Conservation (phyloP, 2,797 vertebrate species). For the Sebastes miniatus region DNA sequence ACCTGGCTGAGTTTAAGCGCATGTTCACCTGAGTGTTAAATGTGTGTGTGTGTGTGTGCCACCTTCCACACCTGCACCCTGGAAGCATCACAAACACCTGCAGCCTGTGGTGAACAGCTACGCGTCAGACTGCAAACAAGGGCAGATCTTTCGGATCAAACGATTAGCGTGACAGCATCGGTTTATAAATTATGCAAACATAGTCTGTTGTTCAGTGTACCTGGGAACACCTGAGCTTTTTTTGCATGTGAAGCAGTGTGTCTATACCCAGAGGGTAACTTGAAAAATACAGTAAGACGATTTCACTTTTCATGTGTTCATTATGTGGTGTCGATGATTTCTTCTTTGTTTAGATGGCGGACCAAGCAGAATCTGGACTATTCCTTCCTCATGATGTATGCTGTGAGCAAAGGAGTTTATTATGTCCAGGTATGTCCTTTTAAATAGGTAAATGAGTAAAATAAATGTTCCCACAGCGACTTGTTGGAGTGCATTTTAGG, state of each 20-base stretch:
- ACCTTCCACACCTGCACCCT: slow-evolving; percentile 23
- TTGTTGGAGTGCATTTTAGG: slow-evolving; percentile 1
- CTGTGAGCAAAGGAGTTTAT: slow-evolving; percentile 94
- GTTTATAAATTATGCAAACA: slow-evolving; percentile 49
- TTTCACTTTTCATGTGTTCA: background rate
- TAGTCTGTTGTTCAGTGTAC: slow-evolving; percentile 8
- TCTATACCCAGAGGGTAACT: background rate
- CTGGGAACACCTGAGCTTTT: background rate
- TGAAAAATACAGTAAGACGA: background rate
- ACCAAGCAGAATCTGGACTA: slow-evolving; percentile 99
- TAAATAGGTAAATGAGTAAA: background rate
- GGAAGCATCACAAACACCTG: slow-evolving; percentile 35
- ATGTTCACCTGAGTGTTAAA: background rate
- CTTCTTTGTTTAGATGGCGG: slow-evolving; percentile 89
- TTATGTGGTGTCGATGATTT: background rate
- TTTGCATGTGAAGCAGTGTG: slow-evolving; percentile 10
- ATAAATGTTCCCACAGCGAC: slow-evolving; percentile 1
- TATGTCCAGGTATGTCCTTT: slow-evolving; percentile 91
- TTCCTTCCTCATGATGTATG: slow-evolving; percentile 99
- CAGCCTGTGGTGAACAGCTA: slow-evolving; percentile 1
- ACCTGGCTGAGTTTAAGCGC: background rate
- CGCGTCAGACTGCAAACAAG: slow-evolving; percentile 30
- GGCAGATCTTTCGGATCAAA: slow-evolving; percentile 41
- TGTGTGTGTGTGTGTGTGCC: background rate
- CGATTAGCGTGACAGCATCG: slow-evolving; percentile 26